Percentiles rank a stretch among this genome's conserved stretches.
phyloP scores from a whole-genome alignment of 2,113 vertebrate genomes.

The Tupaia tana region DNA sequence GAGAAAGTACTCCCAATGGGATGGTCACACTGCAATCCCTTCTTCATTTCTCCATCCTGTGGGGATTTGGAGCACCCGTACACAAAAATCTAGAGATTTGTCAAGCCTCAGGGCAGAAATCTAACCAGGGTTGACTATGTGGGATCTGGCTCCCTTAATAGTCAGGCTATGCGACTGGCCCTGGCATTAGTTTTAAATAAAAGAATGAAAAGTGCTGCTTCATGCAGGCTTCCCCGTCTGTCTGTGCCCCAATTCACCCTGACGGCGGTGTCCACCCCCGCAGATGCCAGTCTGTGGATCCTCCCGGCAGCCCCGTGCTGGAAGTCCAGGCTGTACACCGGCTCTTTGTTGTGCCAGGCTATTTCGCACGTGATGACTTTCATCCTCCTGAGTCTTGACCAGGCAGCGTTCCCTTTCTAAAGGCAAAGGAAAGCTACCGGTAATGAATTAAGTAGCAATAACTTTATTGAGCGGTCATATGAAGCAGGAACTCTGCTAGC shows the following conservation, averaged over 20 bases:
- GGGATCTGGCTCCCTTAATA: too few species aligned
- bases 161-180: too few species aligned
- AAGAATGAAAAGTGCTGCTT: not conserved
- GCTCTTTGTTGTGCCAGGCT: slow-evolving; percentile 98
- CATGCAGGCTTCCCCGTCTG: rapidly evolving
- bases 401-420: not conserved
- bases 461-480: rapidly evolving
- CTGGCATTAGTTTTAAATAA: not conserved
- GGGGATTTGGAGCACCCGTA: too few species aligned
- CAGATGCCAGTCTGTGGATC: slow-evolving; percentile 93
- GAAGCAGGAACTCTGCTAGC: not conserved
- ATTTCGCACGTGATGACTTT: slow-evolving; percentile 99
- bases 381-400: slow-evolving; percentile 85
- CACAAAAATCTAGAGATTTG: too few species aligned
- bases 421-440: not conserved
- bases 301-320: slow-evolving; percentile 90
- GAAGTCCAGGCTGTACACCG: slow-evolving; percentile 98
- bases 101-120: too few species aligned
- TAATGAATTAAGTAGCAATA: not conserved
- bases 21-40: too few species aligned
- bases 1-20: too few species aligned
- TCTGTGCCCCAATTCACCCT: slow-evolving; percentile 85
- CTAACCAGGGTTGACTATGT: too few species aligned
- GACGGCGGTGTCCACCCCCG: slow-evolving; percentile 95
- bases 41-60: too few species aligned